Evolutionary conservation across 2,113 vertebrate species (phyloP), one percentile per base, ranked within the genome.

Genomic region (Grus americana): DNA sequence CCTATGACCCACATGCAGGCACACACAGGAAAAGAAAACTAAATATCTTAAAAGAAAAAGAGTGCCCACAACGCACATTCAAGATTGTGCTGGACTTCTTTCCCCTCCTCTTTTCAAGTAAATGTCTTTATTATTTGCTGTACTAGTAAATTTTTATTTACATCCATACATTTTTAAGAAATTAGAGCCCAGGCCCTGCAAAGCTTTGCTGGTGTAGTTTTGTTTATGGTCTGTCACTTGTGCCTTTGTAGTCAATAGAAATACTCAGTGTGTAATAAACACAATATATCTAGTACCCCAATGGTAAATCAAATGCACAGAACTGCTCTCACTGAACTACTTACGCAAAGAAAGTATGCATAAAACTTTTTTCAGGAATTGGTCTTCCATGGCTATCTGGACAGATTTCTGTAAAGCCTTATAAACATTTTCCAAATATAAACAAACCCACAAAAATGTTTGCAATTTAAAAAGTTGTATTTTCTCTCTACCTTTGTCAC

Each of bases 371-470:
- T 71, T 73, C 72, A 88, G 19, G 47, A 84, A 71, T 16, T 80
- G 34, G 75, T 44, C 42, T 24, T 88, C 58, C n/a, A 76, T 74
- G n/a, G 36, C 30, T n/a, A 40, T 24, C 47, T 93, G 67, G 68
- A 75, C 14, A 88, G 46, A 71, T 40, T 91, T 90, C 68, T 85
- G 72, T 49, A n/a, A 67, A 89, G 61, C 17, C 54, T 79, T 61
- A 50, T 20, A 91, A 88, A 88, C 74, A 11, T 44, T 40, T 88
- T 89, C 82, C 73, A 81, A 93, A 88, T 67, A 74, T 14, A 66
- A 94, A 66, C 47, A 92, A 92, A 83, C 15, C 73, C 93, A 89
- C 76, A 93, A 78, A 90, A 93, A 96, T 72, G 61, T 68, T 63
- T 49, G 47, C 58, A 71, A 89, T 67, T 92, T 88, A 32, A 91